Conservation (phyloP, 2,113 vertebrate genomes). For the Lagopus muta region DNA sequence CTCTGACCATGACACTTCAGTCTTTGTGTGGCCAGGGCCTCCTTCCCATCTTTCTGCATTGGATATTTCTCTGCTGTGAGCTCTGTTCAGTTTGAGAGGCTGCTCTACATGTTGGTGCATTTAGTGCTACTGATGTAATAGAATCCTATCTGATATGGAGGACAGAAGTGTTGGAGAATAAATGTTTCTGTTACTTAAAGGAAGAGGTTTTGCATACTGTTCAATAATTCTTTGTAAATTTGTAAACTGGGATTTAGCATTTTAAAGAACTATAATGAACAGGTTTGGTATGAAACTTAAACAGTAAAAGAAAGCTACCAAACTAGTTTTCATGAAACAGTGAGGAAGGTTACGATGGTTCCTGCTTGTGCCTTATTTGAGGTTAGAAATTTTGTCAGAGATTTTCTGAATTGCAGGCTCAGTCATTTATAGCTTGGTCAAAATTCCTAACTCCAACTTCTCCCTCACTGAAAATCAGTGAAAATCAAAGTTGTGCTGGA, state of each 20-base stretch:
- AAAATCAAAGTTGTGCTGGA: background rate
- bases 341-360: background rate
- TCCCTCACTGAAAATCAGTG: background rate
- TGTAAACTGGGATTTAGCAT: background rate
- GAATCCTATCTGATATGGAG: background rate
- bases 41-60: background rate
- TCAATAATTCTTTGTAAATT: background rate
- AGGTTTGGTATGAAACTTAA: background rate
- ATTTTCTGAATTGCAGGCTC: background rate
- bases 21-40: fast-evolving
- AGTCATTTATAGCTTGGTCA: background rate
- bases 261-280: background rate
- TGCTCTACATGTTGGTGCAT: background rate
- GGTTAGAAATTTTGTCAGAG: background rate
- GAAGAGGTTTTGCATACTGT: background rate
- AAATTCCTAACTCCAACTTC: background rate
- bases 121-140: background rate
- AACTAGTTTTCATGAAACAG: background rate
- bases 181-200: background rate
- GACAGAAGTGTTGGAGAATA: background rate
- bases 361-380: background rate
- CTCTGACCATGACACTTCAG: background rate
- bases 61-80: background rate
- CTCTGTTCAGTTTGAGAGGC: background rate
- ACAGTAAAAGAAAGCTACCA: background rate